Conservation (phyloP, 2,113 vertebrate genomes). For the Motacilla tschutschensis region DNA sequence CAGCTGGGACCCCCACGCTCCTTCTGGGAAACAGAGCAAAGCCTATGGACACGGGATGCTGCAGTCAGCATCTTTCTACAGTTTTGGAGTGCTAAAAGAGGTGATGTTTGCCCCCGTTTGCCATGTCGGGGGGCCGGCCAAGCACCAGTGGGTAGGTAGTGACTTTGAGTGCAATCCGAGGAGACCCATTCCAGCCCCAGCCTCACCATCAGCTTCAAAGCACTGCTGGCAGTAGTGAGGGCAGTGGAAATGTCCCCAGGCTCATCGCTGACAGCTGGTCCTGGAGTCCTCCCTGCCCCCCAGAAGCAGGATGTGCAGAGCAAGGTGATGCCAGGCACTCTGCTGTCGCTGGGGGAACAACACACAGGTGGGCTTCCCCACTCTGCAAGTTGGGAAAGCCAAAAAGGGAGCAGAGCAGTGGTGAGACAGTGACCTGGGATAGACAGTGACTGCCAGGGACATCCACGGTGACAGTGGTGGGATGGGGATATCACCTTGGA, state of each 20-base stretch:
- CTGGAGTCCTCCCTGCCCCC: not conserved
- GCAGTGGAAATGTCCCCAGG: not conserved
- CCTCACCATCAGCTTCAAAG: not conserved
- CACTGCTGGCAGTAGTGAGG: not conserved
- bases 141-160: not conserved
- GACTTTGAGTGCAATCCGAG: accelerated
- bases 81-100: not conserved
- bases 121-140: not conserved
- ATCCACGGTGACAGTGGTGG: not conserved
- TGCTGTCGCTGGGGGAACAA: too few species aligned
- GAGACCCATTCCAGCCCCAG: not conserved
- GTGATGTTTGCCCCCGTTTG: not conserved
- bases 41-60: too few species aligned
- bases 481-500: accelerated
- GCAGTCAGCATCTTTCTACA: accelerated
- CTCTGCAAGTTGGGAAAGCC: not conserved
- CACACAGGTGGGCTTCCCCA: not conserved
- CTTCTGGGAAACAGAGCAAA: not conserved
- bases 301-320: not conserved
- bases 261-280: accelerated
- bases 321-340: accelerated
- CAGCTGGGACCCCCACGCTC: not conserved
- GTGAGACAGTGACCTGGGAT: not conserved
- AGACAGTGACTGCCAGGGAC: not conserved
- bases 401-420: not conserved